Evolutionary conservation across 1,140 invertebrate species (phyloP).

Genomic region (Proales similis): DNA sequence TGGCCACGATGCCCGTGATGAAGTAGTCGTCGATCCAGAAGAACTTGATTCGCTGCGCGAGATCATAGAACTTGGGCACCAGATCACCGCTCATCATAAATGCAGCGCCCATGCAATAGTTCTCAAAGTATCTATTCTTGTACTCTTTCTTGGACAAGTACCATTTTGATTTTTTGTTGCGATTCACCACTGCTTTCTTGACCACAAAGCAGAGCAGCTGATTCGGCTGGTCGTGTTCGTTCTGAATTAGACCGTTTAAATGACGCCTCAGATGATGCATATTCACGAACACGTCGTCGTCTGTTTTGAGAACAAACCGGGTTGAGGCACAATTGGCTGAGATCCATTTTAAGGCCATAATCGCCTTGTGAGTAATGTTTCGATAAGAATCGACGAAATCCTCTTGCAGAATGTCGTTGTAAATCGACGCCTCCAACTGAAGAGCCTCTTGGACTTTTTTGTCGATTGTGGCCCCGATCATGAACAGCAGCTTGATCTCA

Average conservation of each 20-base stretch:
- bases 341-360: conserved; percentile 41
- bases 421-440: conserved; percentile 37
- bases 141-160: neutral
- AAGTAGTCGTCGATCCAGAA: conserved; percentile 41
- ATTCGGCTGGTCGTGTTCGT: no score
- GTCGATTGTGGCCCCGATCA: neutral
- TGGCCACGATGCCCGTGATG: conserved; percentile 40
- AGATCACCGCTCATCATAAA: neutral
- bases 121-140: neutral
- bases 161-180: neutral
- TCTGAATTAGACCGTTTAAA: conserved; percentile 28
- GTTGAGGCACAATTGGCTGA: conserved; percentile 37
- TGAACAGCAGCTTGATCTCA: neutral
- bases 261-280: neutral
- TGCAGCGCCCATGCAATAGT: neutral
- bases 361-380: conserved; percentile 40
- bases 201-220: neutral
- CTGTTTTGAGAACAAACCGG: conserved; percentile 39
- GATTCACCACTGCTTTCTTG: neutral
- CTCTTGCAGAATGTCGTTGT: conserved; percentile 41
- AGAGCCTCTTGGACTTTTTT: neutral
- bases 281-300: conserved; percentile 41
- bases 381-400: conserved; percentile 40
- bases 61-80: neutral
- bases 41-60: conserved; percentile 16